Base-by-base conservation (phyloP, 2,797 vertebrate genomes). In the Peromyscus eremicus region DNA sequence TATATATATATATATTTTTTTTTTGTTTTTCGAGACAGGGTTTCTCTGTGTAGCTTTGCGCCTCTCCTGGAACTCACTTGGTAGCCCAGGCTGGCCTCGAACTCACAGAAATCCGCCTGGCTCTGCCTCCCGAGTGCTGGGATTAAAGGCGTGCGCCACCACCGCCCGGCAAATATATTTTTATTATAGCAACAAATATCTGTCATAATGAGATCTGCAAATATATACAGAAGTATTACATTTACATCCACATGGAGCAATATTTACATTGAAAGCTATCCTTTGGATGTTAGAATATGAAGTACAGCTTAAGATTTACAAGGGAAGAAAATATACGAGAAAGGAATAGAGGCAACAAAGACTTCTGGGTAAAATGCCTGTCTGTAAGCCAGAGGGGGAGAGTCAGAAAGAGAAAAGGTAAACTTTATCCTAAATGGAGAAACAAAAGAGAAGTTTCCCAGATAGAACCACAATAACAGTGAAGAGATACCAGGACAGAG, bases 171-270 rank as follows among this genome's bases (percentile, higher is more conserved):
- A n/a, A n/a, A n/a, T n/a, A 98, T 96, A 98, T 32, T 96, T 98
- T 99, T 99, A 98, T 99, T 98, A 98, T 97, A 98, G 94, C 95
- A 97, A 92, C 89, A 97, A 97, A 96, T 17, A 29, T 66, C 27
- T 95, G 55, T 89, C 83, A 86, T 76, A 94, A 55, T 95, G 79
- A 84, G 89, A 94, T 92, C 93, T 96, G 96, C 94, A 98, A 40
- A 83, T 89, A 96, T 96, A 94, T 92, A 97, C 91, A 98, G 97
- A 97, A 97, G 89, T 98, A 93, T 89, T 98, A 94, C 83, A 96
- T 98, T 97, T 97, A 94, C 98, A 98, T 95, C 98, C 93, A 99
- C 96, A 97, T 97, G 95, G 96, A 97, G 96, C 92, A 98, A 98
- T 98, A 98, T 91, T 98, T 98, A 98, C 97, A 98, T 90, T 94